These are phyloP conservation scores for Rynchops niger DNA, from an alignment of 2,113 vertebrate genomes.

Conservation along the genomic window DNA sequence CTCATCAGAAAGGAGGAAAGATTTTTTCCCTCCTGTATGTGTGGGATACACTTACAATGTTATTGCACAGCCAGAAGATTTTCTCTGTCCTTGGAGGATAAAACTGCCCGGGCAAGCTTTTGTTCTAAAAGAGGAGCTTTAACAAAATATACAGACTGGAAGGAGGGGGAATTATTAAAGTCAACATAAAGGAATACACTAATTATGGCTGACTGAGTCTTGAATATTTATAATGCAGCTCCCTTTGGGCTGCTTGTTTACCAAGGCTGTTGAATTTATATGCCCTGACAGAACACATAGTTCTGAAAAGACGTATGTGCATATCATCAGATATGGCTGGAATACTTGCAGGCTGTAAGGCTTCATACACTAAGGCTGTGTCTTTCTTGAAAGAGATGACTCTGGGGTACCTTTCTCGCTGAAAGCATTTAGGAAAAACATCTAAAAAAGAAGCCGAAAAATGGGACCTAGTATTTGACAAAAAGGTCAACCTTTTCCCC, in stretches of 20 bases:
- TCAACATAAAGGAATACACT: background rate
- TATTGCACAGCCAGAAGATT: background rate
- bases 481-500: background rate
- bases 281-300: slow-evolving; percentile 19
- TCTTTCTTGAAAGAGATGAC: background rate
- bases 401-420: background rate
- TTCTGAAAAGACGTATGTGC: slow-evolving; percentile 11
- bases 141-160: slow-evolving; percentile 24
- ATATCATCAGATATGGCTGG: slow-evolving; percentile 38
- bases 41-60: background rate
- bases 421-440: background rate
- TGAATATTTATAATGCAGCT: slow-evolving; percentile 57
- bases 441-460: background rate
- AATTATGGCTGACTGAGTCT: slow-evolving; percentile 41
- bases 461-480: background rate
- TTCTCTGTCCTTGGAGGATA: background rate
- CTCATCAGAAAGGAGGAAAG: background rate
- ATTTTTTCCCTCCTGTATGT: background rate
- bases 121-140: background rate
- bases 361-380: background rate
- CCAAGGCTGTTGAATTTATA: slow-evolving; percentile 53
- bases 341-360: background rate
- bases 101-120: background rate
- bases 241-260: slow-evolving; percentile 54
- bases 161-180: background rate